Base-by-base conservation (phyloP, 2,113 vertebrate genomes). In the Perca schrenkii region DNA sequence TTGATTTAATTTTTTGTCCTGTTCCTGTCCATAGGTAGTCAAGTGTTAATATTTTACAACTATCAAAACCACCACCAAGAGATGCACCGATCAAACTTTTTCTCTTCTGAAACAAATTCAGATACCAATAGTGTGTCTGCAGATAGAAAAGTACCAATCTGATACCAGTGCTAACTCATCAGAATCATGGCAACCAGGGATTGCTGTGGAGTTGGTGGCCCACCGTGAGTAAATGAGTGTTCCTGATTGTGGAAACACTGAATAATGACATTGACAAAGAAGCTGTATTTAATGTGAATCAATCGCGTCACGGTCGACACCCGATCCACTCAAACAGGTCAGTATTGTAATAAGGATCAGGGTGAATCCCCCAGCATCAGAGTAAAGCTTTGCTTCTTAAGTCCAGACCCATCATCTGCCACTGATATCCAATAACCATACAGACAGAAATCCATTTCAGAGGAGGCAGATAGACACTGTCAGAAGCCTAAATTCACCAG, bases 391-490 rank as follows among this genome's bases (percentile, higher is more conserved):
- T 43, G 8, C 57, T 28, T 64, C 31, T 50, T 43, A 22, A 31
- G 77, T 70, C 25, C 61, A 65, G 60, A 52, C 11, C n/a, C n/a
- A 25, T 46, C 56, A 67, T 68, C 54, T 68, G 25, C 7, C 28
- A 19, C 25, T 4, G 22, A 50, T 22, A 31, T 62, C n/a, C 54
- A 75, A 34, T n/a, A 83, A 71, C 53, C 21, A 72, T 4, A 56
- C 54, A 77, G 61, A 34, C 21, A 36, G 50, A 76, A 52, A 70
- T 61, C 49, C 50, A 61, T 25, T 34, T 56, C 31, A 46, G 85
- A 56, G 34, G 62, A 70, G 46, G 19, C 63, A 61, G 64, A 54
- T 46, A 54, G 19, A 53, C 57, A 46, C 34, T 0, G 25, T 49
- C 62, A 16, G 0, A 8, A 13, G 34, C 12, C 40, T 43, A 16